Percentiles rank a stretch among this genome's conserved stretches.
Evolutionary conservation across 1,140 invertebrate genomes (phyloP).

Genomic region (Lordiphosa clarofinis): DNA sequence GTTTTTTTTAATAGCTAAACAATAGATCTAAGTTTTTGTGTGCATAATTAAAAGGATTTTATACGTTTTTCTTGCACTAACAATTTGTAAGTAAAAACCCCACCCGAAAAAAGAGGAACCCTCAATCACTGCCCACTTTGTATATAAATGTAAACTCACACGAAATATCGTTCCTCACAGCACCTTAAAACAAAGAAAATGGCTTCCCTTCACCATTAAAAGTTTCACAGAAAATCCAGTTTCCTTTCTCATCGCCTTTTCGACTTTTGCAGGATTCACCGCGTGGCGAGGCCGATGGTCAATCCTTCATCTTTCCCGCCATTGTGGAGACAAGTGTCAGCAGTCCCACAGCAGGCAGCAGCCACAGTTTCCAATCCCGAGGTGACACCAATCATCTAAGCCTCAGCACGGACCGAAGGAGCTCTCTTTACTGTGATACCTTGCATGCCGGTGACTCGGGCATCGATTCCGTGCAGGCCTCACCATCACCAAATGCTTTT

Average conservation of each 20-base stretch:
- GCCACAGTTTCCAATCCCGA: conserved; percentile 28
- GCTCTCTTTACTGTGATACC: conserved; percentile 78
- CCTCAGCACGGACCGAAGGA: conserved; percentile 64
- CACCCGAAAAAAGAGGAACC: neutral
- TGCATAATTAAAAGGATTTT: too few relatives aligned
- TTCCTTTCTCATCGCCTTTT: conserved; percentile 30
- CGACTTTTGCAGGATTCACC: conserved; percentile 83
- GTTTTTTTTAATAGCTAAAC: too few relatives aligned
- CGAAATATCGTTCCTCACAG: conserved; percentile 20
- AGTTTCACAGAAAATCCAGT: neutral
- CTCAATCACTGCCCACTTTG: conserved; percentile 8
- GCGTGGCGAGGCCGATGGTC: conserved; percentile 84
- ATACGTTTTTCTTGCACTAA: neutral
- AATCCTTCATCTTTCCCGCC: conserved; percentile 84
- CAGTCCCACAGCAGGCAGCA: conserved; percentile 45
- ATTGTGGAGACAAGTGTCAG: conserved; percentile 80
- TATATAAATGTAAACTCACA: conserved; percentile 18
- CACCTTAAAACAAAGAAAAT: conserved; percentile 32
- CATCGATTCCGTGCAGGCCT: conserved; percentile 86
- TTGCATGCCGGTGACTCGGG: conserved; percentile 82
- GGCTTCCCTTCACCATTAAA: conserved; percentile 11
- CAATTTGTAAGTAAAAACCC: conserved; percentile 29
- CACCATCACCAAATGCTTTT: conserved; percentile 82
- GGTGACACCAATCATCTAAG: conserved; percentile 62
- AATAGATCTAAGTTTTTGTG: too few relatives aligned